phyloP scores from a whole-genome alignment of 2,888 invertebrate genomes.

The Drosophila demipolita region DNA sequence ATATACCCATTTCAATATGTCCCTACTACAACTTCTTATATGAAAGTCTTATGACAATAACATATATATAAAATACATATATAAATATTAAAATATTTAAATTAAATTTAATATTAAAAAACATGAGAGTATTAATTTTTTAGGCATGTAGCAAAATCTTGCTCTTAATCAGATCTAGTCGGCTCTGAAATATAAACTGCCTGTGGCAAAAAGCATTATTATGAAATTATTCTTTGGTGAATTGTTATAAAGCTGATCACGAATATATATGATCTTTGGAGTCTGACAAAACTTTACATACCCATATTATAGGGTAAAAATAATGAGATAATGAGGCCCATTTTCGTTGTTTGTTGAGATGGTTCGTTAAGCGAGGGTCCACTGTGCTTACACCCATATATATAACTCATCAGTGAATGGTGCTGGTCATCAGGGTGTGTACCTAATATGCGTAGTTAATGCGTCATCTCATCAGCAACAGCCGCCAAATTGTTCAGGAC shows the following conservation, averaged over 20 bases:
- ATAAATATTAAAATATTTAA: not conserved
- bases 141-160: no score
- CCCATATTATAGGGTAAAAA: not conserved
- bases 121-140: not conserved
- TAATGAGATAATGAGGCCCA: not conserved
- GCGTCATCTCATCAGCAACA: conserved; percentile 25
- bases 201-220: not conserved
- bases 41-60: not conserved
- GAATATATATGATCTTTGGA: not conserved
- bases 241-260: not conserved
- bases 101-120: no score
- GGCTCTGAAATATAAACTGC: not conserved
- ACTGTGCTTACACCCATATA: not conserved
- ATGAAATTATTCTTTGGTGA: not conserved
- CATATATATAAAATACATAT: no score
- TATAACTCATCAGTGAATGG: not conserved
- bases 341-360: not conserved
- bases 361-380: not conserved
- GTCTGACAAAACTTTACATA: not conserved
- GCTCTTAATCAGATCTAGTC: not conserved
- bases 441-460: conserved; percentile 52
- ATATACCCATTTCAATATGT: not conserved
- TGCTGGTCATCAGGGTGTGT: conserved; percentile 40
- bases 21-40: no score
- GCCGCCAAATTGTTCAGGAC: conserved; percentile 20